Evolutionary conservation across 2,888 invertebrate genomes (phyloP), one percentile per base, ranked within the genome.

Genomic region (Panzeria rudis): DNA sequence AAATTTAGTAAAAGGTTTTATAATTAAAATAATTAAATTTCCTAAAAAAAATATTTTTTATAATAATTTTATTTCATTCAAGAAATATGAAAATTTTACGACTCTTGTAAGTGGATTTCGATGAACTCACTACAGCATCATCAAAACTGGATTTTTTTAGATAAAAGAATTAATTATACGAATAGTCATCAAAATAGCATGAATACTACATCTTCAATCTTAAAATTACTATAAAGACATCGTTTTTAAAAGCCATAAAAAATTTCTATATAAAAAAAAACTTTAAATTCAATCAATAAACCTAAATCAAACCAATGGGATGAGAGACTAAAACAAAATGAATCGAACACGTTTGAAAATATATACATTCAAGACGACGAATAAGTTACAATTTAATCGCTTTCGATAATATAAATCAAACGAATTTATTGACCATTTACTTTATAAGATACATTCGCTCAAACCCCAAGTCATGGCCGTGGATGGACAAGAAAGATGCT

Each of bases 391-490:
- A 82, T 82, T 85, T 85, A 82, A 85, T 85, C 82, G 85, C 64
- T 85, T 82, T 59, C 82, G 78, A 85, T 85, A 82, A 82, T 82
- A 85, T 89, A 89, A 88, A 86, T 88, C 83, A 86, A 87, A 86
- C 52, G 83, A 85, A 80, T 84, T 86, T 85, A 85, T 84, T 86
- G 86, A 86, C 76, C 86, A 84, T 87, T 80, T 84, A 83, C 73
- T 69, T 72, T 50, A 75, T 47, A 64, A 66, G 71, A 35, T 29
- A 54, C 82, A 71, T 11, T 50, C 66, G 38, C 56, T 35, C 44
- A 62, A 25, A 41, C 29, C 3, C 20, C 11, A 61, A 54, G 50
- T 52, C 20, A 50, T 71, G 56, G 23, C 56, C 38, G 32, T 71
- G 38, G 17, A 44, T 54, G 52, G 38, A 32, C 17, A 73, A 69